Percentiles rank a stretch among this genome's conserved stretches.
Conservation (phyloP, 2,888 invertebrate genomes). For the Euphydryas editha region DNA sequence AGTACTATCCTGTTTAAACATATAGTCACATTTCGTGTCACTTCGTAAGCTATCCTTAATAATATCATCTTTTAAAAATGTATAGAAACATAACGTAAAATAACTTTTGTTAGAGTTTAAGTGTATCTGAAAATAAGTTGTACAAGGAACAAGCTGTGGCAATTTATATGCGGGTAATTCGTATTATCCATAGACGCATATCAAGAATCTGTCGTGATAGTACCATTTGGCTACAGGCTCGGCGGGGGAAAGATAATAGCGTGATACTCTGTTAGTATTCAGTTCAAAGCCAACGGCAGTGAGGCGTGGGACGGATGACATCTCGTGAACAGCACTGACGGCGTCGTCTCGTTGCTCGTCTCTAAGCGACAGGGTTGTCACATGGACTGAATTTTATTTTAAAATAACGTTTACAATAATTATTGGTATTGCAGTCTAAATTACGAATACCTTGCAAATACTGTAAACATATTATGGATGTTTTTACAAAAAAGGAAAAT, state of each 20-base stretch:
- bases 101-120: too few species aligned
- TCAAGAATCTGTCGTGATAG: neutral
- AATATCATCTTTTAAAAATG: too few species aligned
- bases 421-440: too few species aligned
- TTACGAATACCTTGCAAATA: too few species aligned
- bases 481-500: too few species aligned
- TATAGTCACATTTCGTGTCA: too few species aligned
- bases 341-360: slow-evolving; percentile 33
- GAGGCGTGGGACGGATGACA: slow-evolving; percentile 39
- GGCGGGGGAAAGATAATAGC: slow-evolving; percentile 16
- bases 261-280: slow-evolving; percentile 13
- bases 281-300: slow-evolving; percentile 26
- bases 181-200: neutral
- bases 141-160: too few species aligned
- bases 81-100: too few species aligned
- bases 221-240: neutral
- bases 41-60: too few species aligned
- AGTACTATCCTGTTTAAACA: too few species aligned
- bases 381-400: neutral
- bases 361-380: slow-evolving; percentile 16
- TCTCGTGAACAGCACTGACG: slow-evolving; percentile 39
- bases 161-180: neutral
- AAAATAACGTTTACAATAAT: neutral
- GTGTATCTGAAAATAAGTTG: too few species aligned
- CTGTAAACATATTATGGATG: too few species aligned